Evolutionary conservation across 2,797 vertebrate species (phyloP), one percentile per base, ranked within the genome.

Genomic region (Hipposideros larvatus): DNA sequence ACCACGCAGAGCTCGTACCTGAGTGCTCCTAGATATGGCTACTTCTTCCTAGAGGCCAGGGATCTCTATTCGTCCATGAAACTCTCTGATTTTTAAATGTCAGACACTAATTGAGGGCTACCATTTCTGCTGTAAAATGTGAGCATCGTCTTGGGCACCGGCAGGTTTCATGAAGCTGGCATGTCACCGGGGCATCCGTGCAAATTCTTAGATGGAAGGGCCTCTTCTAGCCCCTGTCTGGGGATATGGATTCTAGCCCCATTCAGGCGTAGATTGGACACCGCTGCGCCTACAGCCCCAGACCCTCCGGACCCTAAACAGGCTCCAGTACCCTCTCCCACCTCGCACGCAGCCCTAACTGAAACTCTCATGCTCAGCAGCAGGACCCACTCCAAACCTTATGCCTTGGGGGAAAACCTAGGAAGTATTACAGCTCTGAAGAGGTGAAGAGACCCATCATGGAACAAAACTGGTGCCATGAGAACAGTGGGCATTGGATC

Each of bases 391-490:
- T 65, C 53, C 22, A 78, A 66, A 85, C 14, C n/a, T 53, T 21
- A 10, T 3, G 43, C 37, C 73, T 78, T 5, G 37, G 66, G 66
- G 61, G 73, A 34, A 41, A 66, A 51, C 53, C 65, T 48, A 2
- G 59, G 7, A 63, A 43, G 74, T 73, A 28, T 22, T 34, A 11
- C 10, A 43, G n/a, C 22, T 55, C 46, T 61, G 46, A 66, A 63
- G 53, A 75, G 37, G n/a, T 34, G 2, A 37, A 63, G n/a, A 80
- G 34, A 46, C 4, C 24, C 10, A 0, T 46, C 13, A 4, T 13
- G 41, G 37, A 2, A 37, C 37, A 37, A 22, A n/a, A 14, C 6
- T 43, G 59, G 37, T 21, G 4, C 43, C 9, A 0, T 59, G 34
- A 43, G 28, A n/a, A 43, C 43, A 26, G 31, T 0, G 21, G 46